These are phyloP conservation scores for Polypedilum vanderplanki DNA, from an alignment of 1,140 invertebrate species.

Conservation along the genomic window DNA sequence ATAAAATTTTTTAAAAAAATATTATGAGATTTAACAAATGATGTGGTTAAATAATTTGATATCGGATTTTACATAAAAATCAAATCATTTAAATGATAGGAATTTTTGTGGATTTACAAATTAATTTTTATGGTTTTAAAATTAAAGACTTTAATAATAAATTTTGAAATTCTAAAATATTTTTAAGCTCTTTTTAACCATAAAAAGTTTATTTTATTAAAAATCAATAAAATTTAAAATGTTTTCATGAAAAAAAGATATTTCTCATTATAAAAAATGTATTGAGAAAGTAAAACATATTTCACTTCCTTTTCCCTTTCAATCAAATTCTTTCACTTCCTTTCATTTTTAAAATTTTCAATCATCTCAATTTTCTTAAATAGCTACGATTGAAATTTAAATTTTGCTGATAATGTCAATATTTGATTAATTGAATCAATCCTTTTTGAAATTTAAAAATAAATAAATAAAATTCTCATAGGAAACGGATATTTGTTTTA, in stretches of 20 bases:
- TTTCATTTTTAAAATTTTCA: neutral
- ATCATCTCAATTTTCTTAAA: neutral
- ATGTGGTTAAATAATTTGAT: too few relatives aligned
- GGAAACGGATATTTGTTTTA: conserved; percentile 6
- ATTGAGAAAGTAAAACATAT: neutral
- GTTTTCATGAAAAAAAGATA: neutral
- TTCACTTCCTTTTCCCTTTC: neutral
- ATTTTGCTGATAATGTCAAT: conserved; percentile 19
- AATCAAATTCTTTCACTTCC: neutral
- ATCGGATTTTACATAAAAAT: too few relatives aligned
- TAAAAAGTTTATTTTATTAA: neutral
- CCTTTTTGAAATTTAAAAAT: neutral
- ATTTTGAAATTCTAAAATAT: neutral
- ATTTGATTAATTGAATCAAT: neutral
- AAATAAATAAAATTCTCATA: neutral
- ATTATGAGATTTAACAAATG: too few relatives aligned
- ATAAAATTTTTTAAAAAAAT: too few relatives aligned
- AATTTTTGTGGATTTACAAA: too few relatives aligned
- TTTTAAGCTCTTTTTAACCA: neutral
- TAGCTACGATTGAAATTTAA: neutral
- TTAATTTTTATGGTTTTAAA: too few relatives aligned
- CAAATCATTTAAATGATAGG: too few relatives aligned
- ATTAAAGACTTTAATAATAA: too few relatives aligned
- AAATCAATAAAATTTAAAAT: neutral
- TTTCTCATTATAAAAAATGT: neutral